phyloP scores from a whole-genome alignment of 2,888 invertebrate genomes.

The Colostygia pectinataria region DNA sequence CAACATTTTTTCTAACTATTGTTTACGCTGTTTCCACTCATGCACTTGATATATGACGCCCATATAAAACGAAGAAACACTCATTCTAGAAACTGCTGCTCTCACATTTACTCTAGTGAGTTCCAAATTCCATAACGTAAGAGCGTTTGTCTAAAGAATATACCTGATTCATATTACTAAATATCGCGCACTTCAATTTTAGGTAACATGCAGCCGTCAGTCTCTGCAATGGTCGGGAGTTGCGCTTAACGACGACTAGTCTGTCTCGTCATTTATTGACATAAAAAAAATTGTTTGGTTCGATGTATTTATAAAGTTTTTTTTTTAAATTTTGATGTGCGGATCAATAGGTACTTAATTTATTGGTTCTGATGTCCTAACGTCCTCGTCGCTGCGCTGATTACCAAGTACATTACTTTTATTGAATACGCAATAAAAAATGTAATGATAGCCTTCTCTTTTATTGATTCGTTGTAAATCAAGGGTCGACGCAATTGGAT shows the following conservation, averaged over 20 bases:
- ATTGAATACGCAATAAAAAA: slow-evolving; percentile 76
- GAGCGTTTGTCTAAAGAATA: too few species aligned
- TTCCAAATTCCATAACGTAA: too few species aligned
- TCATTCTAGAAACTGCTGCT: slow-evolving; percentile 49
- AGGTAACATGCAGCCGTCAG: too few species aligned
- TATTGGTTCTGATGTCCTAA: slow-evolving; percentile 36
- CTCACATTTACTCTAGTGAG: slow-evolving; percentile 15
- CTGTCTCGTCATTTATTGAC: too few species aligned
- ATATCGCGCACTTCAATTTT: too few species aligned
- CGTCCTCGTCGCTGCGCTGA: slow-evolving; percentile 53
- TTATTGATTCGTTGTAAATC: slow-evolving; percentile 81
- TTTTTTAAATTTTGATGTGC: neutral
- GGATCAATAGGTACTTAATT: neutral
- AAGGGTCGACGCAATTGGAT: slow-evolving; percentile 77
- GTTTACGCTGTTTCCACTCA: slow-evolving; percentile 62
- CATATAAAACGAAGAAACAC: slow-evolving; percentile 60
- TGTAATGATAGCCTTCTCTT: slow-evolving; percentile 77
- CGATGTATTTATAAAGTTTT: too few species aligned
- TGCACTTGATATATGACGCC: slow-evolving; percentile 69
- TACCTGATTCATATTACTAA: too few species aligned
- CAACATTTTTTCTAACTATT: slow-evolving; percentile 68
- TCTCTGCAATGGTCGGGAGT: too few species aligned
- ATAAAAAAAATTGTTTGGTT: too few species aligned
- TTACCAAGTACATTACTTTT: slow-evolving; percentile 75
- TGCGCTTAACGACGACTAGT: too few species aligned